A percentile compares a stretch with the other conserved stretches of the same genome.
phyloP scores from a whole-genome alignment of 1,140 invertebrate species.

The Lepidurus packardi region DNA sequence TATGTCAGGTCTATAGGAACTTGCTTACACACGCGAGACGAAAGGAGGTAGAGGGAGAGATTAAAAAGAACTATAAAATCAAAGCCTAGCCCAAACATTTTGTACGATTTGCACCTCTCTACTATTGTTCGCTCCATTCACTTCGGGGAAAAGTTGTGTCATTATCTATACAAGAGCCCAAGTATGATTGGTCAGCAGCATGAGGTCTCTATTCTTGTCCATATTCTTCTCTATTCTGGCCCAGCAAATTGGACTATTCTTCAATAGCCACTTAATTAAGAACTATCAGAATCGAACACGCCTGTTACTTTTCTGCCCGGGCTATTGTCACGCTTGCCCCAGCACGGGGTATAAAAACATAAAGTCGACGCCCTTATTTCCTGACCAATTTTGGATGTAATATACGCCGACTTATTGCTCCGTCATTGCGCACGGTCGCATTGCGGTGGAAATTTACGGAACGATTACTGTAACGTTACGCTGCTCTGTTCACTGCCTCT shows the following conservation, averaged over 20 bases:
- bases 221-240: neutral
- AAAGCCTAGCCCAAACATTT: too few species aligned
- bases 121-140: too few species aligned
- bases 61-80: too few species aligned
- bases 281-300: neutral
- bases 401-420: neutral
- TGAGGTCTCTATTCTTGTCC: too few species aligned
- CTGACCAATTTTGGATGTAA: neutral
- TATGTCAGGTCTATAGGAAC: too few species aligned
- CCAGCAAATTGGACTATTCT: conserved; percentile 9
- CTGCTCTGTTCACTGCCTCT: neutral
- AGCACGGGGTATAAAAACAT: neutral
- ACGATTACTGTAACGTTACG: neutral
- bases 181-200: too few species aligned
- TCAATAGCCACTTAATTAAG: conserved; percentile 10
- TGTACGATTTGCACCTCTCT: too few species aligned
- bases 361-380: neutral
- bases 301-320: neutral
- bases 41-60: too few species aligned
- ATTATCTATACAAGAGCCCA: too few species aligned
- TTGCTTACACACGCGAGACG: too few species aligned
- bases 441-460: neutral
- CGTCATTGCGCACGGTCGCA: neutral
- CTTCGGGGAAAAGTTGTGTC: too few species aligned
- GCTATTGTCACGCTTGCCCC: neutral